Percentiles rank a stretch among this genome's conserved stretches.
These are phyloP conservation scores for Chironomus tentans DNA, from an alignment of 2,888 invertebrate genomes.

Conservation along the genomic window DNA sequence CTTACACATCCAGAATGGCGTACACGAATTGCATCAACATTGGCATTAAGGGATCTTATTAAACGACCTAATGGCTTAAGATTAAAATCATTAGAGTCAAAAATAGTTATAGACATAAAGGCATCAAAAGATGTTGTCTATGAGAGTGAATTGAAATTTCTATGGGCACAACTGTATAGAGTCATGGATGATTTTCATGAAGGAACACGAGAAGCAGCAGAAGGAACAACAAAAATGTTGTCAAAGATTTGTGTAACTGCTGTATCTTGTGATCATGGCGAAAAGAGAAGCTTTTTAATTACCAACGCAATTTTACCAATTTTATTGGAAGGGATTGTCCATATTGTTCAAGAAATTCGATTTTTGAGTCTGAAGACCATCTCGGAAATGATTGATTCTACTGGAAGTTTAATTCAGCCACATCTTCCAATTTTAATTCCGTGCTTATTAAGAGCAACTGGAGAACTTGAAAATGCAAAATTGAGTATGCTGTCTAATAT, in stretches of 20 bases:
- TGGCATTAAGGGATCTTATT: conserved; percentile 76
- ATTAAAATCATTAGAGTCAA: conserved; percentile 29
- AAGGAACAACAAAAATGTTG: conserved; percentile 57
- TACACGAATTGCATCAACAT: conserved; percentile 82
- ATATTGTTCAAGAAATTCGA: conserved; percentile 68
- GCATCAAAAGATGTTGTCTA: conserved; percentile 37
- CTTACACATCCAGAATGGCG: conserved; percentile 80
- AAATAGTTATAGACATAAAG: conserved; percentile 30
- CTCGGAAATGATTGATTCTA: conserved; percentile 73
- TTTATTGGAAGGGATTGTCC: conserved; percentile 71
- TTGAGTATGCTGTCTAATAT: conserved; percentile 71
- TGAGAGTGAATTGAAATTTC: conserved; percentile 39
- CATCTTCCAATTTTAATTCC: conserved; percentile 74
- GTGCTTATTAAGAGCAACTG: conserved; percentile 74
- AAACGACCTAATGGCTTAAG: conserved; percentile 47
- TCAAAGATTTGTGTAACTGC: conserved; percentile 65
- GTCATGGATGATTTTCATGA: conserved; percentile 95
- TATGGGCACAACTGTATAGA: conserved; percentile 73
- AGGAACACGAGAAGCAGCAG: conserved; percentile 67
- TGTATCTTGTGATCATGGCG: conserved; percentile 57
- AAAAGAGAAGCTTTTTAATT: conserved; percentile 63
- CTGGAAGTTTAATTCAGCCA: conserved; percentile 68
- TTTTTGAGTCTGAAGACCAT: conserved; percentile 74
- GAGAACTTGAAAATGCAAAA: conserved; percentile 73
- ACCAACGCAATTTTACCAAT: conserved; percentile 70